These are phyloP conservation scores for Ganaspis sp. DNA, from an alignment of 1,140 invertebrate genomes.

Conservation along the genomic window DNA sequence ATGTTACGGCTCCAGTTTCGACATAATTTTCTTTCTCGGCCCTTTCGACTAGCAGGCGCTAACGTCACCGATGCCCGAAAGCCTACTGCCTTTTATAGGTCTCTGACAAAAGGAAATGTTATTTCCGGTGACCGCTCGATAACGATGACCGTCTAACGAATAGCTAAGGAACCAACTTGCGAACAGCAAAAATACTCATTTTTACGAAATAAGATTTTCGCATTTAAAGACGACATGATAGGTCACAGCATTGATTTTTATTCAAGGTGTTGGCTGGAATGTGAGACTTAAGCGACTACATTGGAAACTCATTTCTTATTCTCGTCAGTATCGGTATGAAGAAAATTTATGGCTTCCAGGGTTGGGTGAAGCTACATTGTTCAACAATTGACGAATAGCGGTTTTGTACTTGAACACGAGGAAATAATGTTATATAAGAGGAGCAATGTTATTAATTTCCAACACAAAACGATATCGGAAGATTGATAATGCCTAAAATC, in stretches of 20 bases:
- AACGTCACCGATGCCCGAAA: constrained; percentile 35
- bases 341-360: constrained; percentile 12
- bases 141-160: constrained; percentile 46
- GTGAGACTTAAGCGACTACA: background rate
- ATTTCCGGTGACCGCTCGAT: constrained; percentile 65
- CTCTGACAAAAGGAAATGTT: constrained; percentile 61
- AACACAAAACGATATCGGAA: too few relatives aligned
- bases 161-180: background rate
- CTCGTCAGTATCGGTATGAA: background rate
- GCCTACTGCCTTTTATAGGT: constrained; percentile 52
- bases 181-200: too few relatives aligned
- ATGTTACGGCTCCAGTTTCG: constrained; percentile 75
- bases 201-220: too few relatives aligned
- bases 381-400: background rate
- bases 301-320: background rate
- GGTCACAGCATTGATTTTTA: constrained; percentile 12
- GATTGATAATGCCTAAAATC: too few relatives aligned
- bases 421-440: too few relatives aligned
- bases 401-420: background rate
- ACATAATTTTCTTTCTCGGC: constrained; percentile 71
- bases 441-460: too few relatives aligned
- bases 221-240: background rate
- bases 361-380: background rate
- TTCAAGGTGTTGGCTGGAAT: constrained; percentile 12
- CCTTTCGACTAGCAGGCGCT: constrained; percentile 41